Evolutionary conservation across 2,113 vertebrate genomes (phyloP).

Genomic region (Opisthocomus hoazin): DNA sequence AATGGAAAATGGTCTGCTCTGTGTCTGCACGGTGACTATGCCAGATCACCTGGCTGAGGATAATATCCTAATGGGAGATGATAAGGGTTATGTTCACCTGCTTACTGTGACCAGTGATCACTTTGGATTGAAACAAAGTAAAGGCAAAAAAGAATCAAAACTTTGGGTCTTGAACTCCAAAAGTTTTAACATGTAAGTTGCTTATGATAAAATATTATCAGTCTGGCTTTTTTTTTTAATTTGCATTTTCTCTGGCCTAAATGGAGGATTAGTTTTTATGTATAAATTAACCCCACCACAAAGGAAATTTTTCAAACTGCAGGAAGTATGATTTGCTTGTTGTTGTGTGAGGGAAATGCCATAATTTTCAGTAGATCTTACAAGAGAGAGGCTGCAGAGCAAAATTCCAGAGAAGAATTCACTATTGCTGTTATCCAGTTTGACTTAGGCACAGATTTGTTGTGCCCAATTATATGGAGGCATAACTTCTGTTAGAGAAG

Average conservation of each 20-base stretch:
- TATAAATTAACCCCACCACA: not conserved
- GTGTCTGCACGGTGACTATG: slow-evolving; percentile 49
- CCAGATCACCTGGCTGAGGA: slow-evolving; percentile 52
- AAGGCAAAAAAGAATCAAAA: slow-evolving; percentile 37
- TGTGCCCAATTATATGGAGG: not conserved
- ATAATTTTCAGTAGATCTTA: not conserved
- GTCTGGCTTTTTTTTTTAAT: not conserved
- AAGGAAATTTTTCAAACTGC: not conserved
- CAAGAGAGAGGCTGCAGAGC: not conserved
- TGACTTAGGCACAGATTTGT: not conserved
- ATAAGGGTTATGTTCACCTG: slow-evolving; percentile 68
- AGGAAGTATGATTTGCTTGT: not conserved
- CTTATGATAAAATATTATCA: not conserved
- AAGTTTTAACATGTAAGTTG: slow-evolving; percentile 64
- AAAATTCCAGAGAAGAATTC: not conserved
- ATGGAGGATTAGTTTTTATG: not conserved
- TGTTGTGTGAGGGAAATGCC: not conserved
- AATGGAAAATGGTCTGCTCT: slow-evolving; percentile 69
- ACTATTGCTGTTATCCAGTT: not conserved
- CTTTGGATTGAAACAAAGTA: slow-evolving; percentile 61
- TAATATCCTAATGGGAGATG: slow-evolving; percentile 70
- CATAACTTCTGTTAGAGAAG: not conserved
- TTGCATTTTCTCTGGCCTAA: not conserved
- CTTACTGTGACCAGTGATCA: slow-evolving; percentile 65
- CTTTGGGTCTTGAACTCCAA: slow-evolving; percentile 57